These are phyloP conservation scores for Ophion ventricosus DNA, from an alignment of 2,888 invertebrate genomes.

Conservation along the genomic window DNA sequence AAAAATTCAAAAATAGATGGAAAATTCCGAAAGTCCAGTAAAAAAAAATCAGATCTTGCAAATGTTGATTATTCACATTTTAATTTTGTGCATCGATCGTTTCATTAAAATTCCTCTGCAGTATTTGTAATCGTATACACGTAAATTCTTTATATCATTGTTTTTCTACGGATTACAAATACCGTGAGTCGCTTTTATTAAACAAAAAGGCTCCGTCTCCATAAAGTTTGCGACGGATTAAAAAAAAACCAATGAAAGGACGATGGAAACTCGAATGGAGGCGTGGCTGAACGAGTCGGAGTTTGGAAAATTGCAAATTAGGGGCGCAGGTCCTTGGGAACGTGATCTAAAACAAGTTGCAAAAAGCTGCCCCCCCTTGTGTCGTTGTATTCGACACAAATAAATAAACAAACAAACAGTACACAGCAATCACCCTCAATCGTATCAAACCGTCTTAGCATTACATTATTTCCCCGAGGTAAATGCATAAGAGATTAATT, in stretches of 20 bases:
- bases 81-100: neutral
- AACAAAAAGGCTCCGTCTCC: neutral
- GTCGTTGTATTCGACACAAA: conserved; percentile 3
- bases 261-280: conserved; percentile 51
- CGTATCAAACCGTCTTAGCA: neutral
- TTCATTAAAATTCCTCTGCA: neutral
- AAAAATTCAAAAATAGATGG: neutral
- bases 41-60: neutral
- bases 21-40: neutral
- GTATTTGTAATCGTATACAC: too few species aligned
- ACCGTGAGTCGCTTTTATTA: neutral
- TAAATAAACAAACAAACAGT: conserved; percentile 31
- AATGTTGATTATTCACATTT: neutral
- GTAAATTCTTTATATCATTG: too few species aligned
- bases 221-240: neutral
- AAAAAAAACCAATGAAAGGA: conserved; percentile 2
- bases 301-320: conserved; percentile 68
- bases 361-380: conserved; percentile 37
- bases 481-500: neutral
- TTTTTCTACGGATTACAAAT: neutral
- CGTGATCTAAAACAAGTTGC: conserved; percentile 34
- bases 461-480: neutral
- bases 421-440: conserved; percentile 33
- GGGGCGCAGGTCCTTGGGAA: conserved; percentile 78
- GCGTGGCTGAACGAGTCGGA: conserved; percentile 75